Conservation (phyloP, 2,797 vertebrate genomes). For the Rhinophrynus dorsalis region DNA sequence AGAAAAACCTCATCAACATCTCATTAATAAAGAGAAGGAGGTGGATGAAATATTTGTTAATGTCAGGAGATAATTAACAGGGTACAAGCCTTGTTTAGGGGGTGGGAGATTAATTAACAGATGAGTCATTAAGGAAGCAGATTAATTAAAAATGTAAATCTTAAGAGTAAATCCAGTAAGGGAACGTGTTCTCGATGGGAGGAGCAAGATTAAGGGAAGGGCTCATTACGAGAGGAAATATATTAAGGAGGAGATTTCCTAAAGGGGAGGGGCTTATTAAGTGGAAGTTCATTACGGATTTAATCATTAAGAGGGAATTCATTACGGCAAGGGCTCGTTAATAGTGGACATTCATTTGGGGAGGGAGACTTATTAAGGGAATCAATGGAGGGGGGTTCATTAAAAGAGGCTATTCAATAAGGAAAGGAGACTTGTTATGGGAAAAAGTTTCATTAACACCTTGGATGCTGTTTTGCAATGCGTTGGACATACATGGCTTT, state of each 20-base stretch:
- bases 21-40: not conserved
- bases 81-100: not conserved
- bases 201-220: no score
- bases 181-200: not conserved
- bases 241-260: not conserved
- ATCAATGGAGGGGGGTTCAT: not conserved
- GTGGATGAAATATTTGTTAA: not conserved
- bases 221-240: not conserved
- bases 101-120: not conserved
- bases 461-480: no score
- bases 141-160: not conserved
- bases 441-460: not conserved
- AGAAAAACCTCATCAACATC: not conserved
- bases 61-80: not conserved
- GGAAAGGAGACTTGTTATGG: not conserved
- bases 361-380: not conserved
- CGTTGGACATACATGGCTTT: no score
- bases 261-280: no score
- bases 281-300: no score
- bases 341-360: conserved; percentile 3
- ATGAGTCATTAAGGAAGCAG: not conserved
- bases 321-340: not conserved
- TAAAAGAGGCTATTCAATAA: not conserved
- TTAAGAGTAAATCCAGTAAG: not conserved
- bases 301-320: no score